These are phyloP conservation scores for Threskiornis aethiopicus DNA, from an alignment of 2,797 vertebrate species.

Conservation along the genomic window DNA sequence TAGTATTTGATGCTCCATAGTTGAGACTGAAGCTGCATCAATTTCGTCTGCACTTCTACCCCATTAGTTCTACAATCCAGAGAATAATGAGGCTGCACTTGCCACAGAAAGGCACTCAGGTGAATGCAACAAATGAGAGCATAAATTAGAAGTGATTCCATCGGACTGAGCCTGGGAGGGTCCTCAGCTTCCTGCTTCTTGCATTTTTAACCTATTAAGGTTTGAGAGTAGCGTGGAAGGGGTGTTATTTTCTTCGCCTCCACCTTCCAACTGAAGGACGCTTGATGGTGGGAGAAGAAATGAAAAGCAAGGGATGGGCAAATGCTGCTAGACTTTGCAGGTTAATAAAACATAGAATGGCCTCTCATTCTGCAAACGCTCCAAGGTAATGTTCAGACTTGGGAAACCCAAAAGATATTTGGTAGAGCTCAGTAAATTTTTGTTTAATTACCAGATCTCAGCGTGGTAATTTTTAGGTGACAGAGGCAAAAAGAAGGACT, in stretches of 20 bases:
- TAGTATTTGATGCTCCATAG: neutral
- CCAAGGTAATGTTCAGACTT: neutral
- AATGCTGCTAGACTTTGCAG: neutral
- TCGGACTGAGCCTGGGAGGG: neutral
- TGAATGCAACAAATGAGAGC: neutral
- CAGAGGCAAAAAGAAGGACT: neutral
- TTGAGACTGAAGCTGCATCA: neutral
- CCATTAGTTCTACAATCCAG: neutral
- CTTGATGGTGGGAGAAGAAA: neutral
- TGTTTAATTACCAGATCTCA: neutral
- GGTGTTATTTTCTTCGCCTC: neutral
- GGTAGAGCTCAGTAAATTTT: neutral
- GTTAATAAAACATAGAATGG: neutral
- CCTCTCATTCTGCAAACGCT: neutral
- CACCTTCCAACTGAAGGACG: neutral
- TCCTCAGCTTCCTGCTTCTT: neutral
- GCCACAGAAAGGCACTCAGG: neutral
- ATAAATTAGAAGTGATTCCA: neutral
- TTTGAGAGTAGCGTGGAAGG: neutral
- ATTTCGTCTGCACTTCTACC: neutral
- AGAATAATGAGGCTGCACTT: neutral
- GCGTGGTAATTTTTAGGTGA: neutral
- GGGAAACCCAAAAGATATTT: neutral
- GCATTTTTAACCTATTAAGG: neutral
- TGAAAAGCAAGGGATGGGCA: neutral